phyloP scores from a whole-genome alignment of 2,888 invertebrate genomes.

The Andrena haemorrhoa region DNA sequence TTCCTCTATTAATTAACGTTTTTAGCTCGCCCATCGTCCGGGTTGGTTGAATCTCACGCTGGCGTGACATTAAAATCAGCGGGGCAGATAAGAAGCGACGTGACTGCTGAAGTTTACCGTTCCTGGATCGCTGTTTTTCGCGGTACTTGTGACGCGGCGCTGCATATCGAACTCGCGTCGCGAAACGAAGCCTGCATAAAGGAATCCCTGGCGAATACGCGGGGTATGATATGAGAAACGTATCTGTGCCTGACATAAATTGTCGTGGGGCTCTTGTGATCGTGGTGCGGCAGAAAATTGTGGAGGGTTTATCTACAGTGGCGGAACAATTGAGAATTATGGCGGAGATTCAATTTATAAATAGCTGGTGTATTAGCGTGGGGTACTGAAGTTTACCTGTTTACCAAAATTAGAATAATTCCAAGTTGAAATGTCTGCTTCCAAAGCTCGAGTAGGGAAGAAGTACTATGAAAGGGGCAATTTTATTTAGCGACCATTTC shows the following conservation, averaged over 20 bases:
- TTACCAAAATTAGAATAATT: no score
- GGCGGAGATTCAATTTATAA: background rate
- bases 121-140: background rate
- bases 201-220: background rate
- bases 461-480: no score
- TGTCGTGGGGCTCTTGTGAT: background rate
- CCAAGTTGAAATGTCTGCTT: no score
- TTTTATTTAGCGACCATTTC: no score
- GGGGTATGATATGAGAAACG: background rate
- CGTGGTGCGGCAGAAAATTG: background rate
- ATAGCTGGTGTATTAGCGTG: background rate
- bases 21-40: background rate
- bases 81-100: slow-evolving; percentile 1
- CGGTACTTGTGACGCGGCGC: background rate
- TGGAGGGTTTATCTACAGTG: background rate
- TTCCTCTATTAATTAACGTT: background rate
- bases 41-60: background rate
- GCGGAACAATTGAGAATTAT: background rate
- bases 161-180: slow-evolving; percentile 10
- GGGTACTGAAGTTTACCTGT: background rate
- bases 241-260: background rate
- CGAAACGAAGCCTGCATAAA: slow-evolving; percentile 13
- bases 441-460: no score
- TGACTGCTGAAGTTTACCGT: slow-evolving; percentile 5
- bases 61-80: slow-evolving; percentile 13